Evolutionary conservation across 2,888 invertebrate genomes (phyloP).

Genomic region (Epistrophe eligans): DNA sequence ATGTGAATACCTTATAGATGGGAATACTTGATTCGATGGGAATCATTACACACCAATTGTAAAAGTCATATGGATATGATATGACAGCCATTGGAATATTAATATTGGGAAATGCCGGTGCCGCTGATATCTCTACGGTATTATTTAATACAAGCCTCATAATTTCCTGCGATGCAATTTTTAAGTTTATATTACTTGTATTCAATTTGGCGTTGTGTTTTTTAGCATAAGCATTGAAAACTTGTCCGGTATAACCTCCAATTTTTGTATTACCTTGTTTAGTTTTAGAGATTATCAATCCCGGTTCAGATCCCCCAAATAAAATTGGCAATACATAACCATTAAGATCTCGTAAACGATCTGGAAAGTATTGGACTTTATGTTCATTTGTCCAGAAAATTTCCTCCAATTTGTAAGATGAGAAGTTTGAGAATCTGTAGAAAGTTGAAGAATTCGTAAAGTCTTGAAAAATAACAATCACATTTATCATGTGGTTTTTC

Average conservation of each 20-base stretch:
- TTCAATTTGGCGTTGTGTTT: constrained; percentile 78
- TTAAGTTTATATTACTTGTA: constrained; percentile 48
- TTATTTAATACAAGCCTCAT: constrained; percentile 77
- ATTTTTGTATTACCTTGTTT: constrained; percentile 42
- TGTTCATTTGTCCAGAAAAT: background rate
- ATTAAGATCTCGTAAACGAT: background rate
- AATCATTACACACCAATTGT: background rate
- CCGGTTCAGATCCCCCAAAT: background rate
- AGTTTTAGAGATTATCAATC: background rate
- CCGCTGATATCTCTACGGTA: constrained; percentile 78
- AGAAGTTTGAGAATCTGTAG: background rate
- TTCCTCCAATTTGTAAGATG: background rate
- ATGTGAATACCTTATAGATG: background rate
- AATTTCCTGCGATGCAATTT: constrained; percentile 1
- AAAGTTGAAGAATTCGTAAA: background rate
- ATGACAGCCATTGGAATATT: background rate
- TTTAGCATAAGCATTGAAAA: constrained; percentile 78
- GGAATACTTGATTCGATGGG: constrained; percentile 1
- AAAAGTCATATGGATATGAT: background rate
- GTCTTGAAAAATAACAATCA: background rate
- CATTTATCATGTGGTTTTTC: constrained; percentile 1
- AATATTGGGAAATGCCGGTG: constrained; percentile 45
- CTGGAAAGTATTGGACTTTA: background rate
- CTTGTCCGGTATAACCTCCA: constrained; percentile 79
- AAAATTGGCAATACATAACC: background rate